phyloP scores from a whole-genome alignment of 2,797 vertebrate species.

The Alosa sapidissima region DNA sequence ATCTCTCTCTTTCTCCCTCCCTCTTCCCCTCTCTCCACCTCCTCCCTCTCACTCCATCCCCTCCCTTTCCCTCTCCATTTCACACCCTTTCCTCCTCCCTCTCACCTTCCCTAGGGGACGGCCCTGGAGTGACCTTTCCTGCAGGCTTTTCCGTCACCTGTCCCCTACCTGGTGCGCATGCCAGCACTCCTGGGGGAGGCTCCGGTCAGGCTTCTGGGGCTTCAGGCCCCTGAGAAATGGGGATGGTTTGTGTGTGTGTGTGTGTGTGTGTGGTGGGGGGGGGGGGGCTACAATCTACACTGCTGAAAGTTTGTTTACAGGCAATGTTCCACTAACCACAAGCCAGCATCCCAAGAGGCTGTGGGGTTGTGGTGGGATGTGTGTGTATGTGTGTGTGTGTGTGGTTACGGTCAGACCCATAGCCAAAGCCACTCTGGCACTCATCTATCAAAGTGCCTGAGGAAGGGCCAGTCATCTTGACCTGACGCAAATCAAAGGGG shows the following conservation, averaged over 20 bases:
- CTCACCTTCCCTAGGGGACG: background rate
- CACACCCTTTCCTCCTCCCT: constrained; percentile 10
- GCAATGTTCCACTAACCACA: constrained; percentile 59
- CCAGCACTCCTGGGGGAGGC: background rate
- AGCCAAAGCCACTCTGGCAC: constrained; percentile 12
- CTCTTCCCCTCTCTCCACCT: constrained; percentile 34
- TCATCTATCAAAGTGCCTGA: constrained; percentile 16
- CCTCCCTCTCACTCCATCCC: constrained; percentile 46
- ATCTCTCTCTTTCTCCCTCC: background rate
- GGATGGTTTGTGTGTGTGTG: background rate
- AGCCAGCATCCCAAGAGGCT: constrained; percentile 57
- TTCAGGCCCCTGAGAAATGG: constrained; percentile 46
- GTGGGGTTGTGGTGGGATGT: constrained; percentile 15
- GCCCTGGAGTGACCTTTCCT: background rate
- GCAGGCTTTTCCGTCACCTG: background rate
- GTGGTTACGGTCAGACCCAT: background rate
- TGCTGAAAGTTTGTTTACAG: constrained; percentile 66
- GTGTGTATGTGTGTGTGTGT: background rate
- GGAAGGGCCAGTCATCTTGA: background rate
- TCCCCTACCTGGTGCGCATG: background rate
- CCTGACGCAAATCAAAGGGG: background rate
- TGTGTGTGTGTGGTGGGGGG: background rate
- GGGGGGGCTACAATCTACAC: constrained; percentile 61
- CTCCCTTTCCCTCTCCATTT: constrained; percentile 38
- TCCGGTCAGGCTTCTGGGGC: constrained; percentile 13